A percentile compares a stretch with the other conserved stretches of the same genome.
Evolutionary conservation across 2,113 vertebrate genomes (phyloP).

Genomic region (Upupa epops): DNA sequence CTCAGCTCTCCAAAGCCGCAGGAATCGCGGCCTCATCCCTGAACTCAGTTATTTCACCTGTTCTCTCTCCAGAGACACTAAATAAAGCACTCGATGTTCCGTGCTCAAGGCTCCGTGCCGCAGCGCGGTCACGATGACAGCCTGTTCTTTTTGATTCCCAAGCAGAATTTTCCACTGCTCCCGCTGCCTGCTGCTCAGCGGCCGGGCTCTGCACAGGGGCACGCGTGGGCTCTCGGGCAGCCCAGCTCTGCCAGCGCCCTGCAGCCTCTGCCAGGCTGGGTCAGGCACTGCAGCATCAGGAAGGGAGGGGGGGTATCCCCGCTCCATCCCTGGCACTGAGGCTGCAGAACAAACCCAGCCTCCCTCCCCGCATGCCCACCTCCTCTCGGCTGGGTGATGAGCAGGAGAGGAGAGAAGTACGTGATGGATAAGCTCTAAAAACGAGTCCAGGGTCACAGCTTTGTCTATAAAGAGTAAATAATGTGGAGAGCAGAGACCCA

Average conservation of each 20-base stretch:
- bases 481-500: slow-evolving; percentile 1
- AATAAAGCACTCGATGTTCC: neutral
- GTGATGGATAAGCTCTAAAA: slow-evolving; percentile 33
- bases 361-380: neutral
- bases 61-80: slow-evolving; percentile 3
- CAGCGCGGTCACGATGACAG: neutral
- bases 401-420: neutral
- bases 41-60: slow-evolving; percentile 9
- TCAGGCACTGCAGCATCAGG: neutral
- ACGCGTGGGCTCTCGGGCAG: rapidly evolving
- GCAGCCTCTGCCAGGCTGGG: neutral
- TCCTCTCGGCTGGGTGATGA: neutral
- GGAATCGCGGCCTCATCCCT: slow-evolving; percentile 6
- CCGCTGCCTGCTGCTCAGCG: neutral
- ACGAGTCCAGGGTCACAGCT: slow-evolving; percentile 21
- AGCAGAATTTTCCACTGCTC: neutral
- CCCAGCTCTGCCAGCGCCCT: rapidly evolving
- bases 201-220: neutral
- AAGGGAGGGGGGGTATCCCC: neutral
- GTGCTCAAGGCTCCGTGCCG: neutral
- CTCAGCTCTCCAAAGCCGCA: neutral
- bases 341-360: neutral
- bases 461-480: slow-evolving; percentile 51
- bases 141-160: neutral
- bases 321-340: neutral